Conservation (phyloP, 2,113 vertebrate genomes). For the Tor tambroides region DNA sequence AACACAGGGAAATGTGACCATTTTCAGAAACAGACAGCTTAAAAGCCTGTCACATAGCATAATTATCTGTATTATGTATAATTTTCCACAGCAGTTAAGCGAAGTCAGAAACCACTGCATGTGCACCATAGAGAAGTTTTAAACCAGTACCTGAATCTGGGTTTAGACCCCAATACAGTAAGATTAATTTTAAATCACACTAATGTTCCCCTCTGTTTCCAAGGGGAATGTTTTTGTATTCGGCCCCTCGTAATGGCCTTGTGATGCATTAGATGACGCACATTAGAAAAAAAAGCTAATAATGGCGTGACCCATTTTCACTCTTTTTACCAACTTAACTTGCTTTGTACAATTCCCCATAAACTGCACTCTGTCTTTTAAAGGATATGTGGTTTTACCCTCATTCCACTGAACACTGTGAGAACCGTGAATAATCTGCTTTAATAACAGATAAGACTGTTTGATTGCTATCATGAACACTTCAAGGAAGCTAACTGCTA, state of each 20-base stretch:
- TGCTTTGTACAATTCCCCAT: not conserved
- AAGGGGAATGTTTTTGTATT: constrained; percentile 31
- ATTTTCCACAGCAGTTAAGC: not conserved
- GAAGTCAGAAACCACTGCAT: not conserved
- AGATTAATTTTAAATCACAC: constrained; percentile 2
- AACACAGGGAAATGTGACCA: constrained; percentile 19
- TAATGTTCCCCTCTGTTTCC: constrained; percentile 21
- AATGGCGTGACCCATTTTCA: constrained; percentile 49
- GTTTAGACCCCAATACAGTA: not conserved
- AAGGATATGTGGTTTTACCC: constrained; percentile 17
- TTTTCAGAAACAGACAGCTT: constrained; percentile 3
- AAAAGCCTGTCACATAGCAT: constrained; percentile 26
- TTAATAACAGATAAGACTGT: constrained; percentile 28
- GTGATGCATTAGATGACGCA: constrained; percentile 38
- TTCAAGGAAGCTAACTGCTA: not conserved
- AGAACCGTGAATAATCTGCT: constrained; percentile 1
- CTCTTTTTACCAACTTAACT: constrained; percentile 26
- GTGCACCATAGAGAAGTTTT: not conserved
- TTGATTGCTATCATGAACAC: constrained; percentile 34
- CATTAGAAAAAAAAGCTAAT: constrained; percentile 49
- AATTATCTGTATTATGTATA: constrained; percentile 17
- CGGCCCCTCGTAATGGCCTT: constrained; percentile 1
- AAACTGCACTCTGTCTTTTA: constrained; percentile 37
- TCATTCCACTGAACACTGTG: not conserved
- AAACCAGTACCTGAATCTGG: not conserved